Evolutionary conservation across 2,797 vertebrate genomes (phyloP).

Genomic region (Iguana delicatissima): DNA sequence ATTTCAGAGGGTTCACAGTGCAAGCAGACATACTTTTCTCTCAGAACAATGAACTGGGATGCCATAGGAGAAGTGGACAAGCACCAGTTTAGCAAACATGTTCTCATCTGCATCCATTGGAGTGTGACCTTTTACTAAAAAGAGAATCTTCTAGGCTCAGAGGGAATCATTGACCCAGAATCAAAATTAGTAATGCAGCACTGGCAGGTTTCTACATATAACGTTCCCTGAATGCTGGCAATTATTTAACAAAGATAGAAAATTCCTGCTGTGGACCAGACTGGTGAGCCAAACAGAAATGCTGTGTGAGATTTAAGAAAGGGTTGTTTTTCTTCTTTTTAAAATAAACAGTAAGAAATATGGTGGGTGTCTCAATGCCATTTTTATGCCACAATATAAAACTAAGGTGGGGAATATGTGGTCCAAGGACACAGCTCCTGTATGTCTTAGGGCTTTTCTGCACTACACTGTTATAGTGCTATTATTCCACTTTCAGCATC

Average conservation of each 20-base stretch:
- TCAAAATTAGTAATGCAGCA: not conserved
- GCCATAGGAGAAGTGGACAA: not conserved
- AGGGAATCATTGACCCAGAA: not conserved
- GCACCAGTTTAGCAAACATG: slow-evolving; percentile 10
- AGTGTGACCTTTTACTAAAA: not conserved
- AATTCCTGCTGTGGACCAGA: not conserved
- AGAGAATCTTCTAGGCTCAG: slow-evolving; percentile 1
- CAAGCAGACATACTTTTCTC: not conserved
- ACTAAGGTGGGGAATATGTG: not conserved
- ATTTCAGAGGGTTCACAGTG: not conserved
- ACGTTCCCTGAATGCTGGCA: not conserved
- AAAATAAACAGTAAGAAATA: not conserved
- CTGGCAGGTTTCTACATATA: not conserved
- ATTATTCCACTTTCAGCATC: no score
- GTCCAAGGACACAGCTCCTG: no score
- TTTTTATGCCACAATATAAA: not conserved
- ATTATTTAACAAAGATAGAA: not conserved
- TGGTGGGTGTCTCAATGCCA: not conserved
- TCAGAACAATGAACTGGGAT: slow-evolving; percentile 30
- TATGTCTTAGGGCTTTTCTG: no score
- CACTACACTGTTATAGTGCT: no score
- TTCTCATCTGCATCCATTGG: not conserved
- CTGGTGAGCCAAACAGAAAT: not conserved
- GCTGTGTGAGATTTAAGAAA: not conserved
- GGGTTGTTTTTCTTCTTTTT: not conserved